Evolutionary conservation across 2,888 invertebrate species (phyloP), one percentile per base, ranked within the genome.

Genomic region (Lithophane socia): DNA sequence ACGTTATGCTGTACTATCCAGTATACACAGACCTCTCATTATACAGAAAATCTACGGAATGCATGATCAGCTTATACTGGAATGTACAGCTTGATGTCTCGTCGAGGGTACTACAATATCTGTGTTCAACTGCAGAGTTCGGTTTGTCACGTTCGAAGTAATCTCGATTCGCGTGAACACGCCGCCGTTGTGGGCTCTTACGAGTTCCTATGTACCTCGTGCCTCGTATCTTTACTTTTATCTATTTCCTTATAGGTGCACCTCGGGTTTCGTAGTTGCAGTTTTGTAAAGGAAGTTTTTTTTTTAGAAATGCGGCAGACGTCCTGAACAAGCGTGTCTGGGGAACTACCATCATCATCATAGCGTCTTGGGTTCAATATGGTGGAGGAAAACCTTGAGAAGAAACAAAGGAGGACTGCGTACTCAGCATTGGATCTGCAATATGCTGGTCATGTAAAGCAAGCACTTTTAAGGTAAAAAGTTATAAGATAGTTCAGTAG

Each of bases 121-220:
- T 60, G 42, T 49, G 73, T 75, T 58, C 44, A 47, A 63, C 64
- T 84, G 85, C 44, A 69, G n/a, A 29, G 81, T 56, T 68, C 49
- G 21, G 68, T 81, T 74, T 85, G 82, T 85, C 85, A 85, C 81
- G 81, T 81, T 74, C 82, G 65, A 54, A 54, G 82, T 85, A 69
- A 85, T 81, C 81, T 85, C 42, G 75, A 75, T 49, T 65, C 64
- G 18, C 64, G 60, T 52, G 81, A 81, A 69, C 74, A 68, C 61
- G 56, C 47, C 44, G 9, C 29, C 64, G 61, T 66, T 66, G 65
- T 49, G 54, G 61, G 58, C 64, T 68, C 37, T 68, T 79, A 64
- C 24, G 44, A 52, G 47, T 44, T 29, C 54, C n/a, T 77, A 16
- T 37, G 18, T 61, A 75, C 24, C 61, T 61, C 44, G 12, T 77